Evolutionary conservation across 2,888 invertebrate species (phyloP), one percentile per base, ranked within the genome.

Genomic region (Torymus texanus): DNA sequence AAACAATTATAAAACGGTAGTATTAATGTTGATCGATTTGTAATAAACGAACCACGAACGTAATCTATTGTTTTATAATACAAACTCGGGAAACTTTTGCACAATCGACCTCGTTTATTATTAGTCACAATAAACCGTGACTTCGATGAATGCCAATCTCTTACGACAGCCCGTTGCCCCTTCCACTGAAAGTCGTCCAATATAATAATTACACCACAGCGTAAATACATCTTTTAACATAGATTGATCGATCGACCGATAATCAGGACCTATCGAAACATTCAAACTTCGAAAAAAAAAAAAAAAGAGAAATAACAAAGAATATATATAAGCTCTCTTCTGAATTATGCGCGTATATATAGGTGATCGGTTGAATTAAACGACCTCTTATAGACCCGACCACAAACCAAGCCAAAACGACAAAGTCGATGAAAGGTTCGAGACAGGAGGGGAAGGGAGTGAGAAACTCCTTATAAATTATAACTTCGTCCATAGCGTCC

Each of bases 401-500:
- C 61, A 58, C 18, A 21, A 21, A 24, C 55, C n/a, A 67, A 16
- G 18, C 50, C 70, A 13, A 50, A 10, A 5, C 0, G n/a, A 0
- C 0, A 18, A 11, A 41, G 11, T 41, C 41, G 56, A 67, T 1
- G 11, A 50, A n/a, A 24, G 56, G 41, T 41, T 41, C 41, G 41
- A 41, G 41, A 41, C 41, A 8, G 41, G 41, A 5, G 41, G 5
- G 29, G 5, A 5, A 5, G 29, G 41, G 41, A 41, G 8, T 41
- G 41, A 41, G 41, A 41, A 8, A 8, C 41, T 41, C 41, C 41
- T 8, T 75, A 24, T 78, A 75, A 78, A 78, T 78, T 68, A 78
- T 41, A 76, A 78, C 75, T 75, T 61, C 16, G 72, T 61, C 81
- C 8, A 41, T 72, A 78, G 72, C 63, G 61, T 75, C 75, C 75